phyloP scores from a whole-genome alignment of 2,113 vertebrate genomes.

The Corydoras sp. region DNA sequence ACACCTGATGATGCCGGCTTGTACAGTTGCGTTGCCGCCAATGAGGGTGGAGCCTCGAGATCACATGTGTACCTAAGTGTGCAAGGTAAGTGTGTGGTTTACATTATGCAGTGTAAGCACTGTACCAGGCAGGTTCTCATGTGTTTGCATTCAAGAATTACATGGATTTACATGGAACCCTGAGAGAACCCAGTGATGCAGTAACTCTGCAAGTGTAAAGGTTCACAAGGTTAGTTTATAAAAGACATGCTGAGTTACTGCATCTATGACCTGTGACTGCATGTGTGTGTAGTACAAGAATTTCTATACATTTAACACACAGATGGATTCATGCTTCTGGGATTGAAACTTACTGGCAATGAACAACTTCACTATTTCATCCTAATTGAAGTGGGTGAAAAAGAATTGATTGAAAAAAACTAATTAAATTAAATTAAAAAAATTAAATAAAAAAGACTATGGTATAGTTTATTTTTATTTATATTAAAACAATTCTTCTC shows the following conservation, averaged over 20 bases:
- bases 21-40: conserved; percentile 76
- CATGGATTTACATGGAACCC: no score
- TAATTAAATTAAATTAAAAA: no score
- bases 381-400: conserved; percentile 50
- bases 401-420: conserved; percentile 47
- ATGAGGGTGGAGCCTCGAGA: conserved; percentile 71
- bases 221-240: neutral
- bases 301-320: conserved; percentile 7
- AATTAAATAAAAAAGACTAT: no score
- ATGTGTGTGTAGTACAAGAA: neutral
- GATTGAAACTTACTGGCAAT: conserved; percentile 27
- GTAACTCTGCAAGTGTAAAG: neutral
- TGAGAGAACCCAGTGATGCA: no score
- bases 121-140: no score
- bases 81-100: conserved; percentile 70
- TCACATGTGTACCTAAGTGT: conserved; percentile 76
- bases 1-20: conserved; percentile 68
- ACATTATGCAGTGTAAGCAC: no score
- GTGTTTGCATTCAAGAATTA: no score
- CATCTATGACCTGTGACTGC: neutral
- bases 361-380: conserved; percentile 45
- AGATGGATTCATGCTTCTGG: no score
- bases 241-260: neutral
- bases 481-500: no score
- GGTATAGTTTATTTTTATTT: no score